phyloP scores from a whole-genome alignment of 2,888 invertebrate genomes.

The Auanema freiburgensis region DNA sequence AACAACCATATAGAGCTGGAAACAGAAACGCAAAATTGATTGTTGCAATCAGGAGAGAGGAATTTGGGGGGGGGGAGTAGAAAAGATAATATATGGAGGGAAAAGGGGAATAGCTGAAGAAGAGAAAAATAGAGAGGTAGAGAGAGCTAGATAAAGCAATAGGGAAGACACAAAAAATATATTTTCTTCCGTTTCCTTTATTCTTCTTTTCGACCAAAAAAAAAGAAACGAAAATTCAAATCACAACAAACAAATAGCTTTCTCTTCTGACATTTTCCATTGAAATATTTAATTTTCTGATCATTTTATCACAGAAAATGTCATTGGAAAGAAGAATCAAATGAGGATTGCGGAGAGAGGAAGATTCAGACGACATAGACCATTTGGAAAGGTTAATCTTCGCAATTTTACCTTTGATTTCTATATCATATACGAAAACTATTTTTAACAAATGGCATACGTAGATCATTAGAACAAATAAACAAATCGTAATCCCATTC shows the following conservation, averaged over 20 bases:
- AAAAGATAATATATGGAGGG: not conserved
- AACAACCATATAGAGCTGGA: too few relatives aligned
- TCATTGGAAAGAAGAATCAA: not conserved
- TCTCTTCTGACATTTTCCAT: too few relatives aligned
- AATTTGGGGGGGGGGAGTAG: not conserved
- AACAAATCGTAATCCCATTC: too few relatives aligned
- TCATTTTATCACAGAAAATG: constrained; percentile 3
- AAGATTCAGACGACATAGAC: too few relatives aligned
- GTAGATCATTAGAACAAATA: too few relatives aligned
- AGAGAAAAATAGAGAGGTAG: constrained; percentile 3
- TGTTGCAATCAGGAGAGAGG: constrained; percentile 1
- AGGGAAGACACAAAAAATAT: constrained; percentile 1
- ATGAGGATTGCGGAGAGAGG: not conserved
- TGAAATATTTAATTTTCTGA: not conserved
- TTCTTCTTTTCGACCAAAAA: too few relatives aligned
- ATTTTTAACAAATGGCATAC: too few relatives aligned
- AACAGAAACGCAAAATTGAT: too few relatives aligned
- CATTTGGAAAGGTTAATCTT: not conserved
- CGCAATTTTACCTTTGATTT: too few relatives aligned
- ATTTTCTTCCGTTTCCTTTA: not conserved
- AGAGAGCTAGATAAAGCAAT: constrained; percentile 8
- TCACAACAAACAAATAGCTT: too few relatives aligned
- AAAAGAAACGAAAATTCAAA: too few relatives aligned
- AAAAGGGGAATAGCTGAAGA: not conserved
- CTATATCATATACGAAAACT: too few relatives aligned